Conservation (phyloP, 2,888 invertebrate genomes). For the Netelia fuscicornis region DNA sequence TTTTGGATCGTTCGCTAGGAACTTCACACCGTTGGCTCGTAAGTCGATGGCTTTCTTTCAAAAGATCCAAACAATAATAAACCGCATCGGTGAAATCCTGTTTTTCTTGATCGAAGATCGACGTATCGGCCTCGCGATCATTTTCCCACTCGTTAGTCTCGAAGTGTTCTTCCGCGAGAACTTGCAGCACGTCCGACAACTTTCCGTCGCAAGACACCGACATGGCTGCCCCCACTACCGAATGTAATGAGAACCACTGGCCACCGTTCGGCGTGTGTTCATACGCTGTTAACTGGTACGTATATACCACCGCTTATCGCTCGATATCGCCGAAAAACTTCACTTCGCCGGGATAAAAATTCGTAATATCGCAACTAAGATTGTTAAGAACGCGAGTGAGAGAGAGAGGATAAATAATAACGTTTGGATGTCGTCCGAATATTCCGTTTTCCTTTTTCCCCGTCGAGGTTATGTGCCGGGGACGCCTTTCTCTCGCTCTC, state of each 20-base stretch:
- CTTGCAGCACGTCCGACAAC: not conserved
- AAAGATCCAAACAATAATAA: conserved; percentile 1
- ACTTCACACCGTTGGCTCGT: not conserved
- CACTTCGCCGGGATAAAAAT: not conserved
- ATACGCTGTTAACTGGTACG: not conserved
- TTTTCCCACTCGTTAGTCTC: not conserved
- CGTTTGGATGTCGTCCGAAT: conserved; percentile 57
- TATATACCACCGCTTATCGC: not conserved
- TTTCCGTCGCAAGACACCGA: not conserved
- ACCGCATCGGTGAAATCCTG: conserved; percentile 21
- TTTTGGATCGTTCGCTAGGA: not conserved
- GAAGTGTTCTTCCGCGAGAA: not conserved
- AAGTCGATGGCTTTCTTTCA: conserved; percentile 5
- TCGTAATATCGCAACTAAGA: not conserved
- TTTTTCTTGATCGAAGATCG: not conserved
- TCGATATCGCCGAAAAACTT: conserved; percentile 23
- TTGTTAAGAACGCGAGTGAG: not conserved
- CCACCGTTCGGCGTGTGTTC: not conserved
- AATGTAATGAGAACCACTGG: conserved; percentile 10
- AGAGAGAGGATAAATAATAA: conserved; percentile 3
- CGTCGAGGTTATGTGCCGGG: conserved; percentile 52
- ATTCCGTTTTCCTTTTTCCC: conserved; percentile 63
- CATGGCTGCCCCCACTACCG: not conserved
- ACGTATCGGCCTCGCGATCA: not conserved
- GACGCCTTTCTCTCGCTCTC: conserved; percentile 68